phyloP scores from a whole-genome alignment of 2,888 invertebrate genomes.

The Junonia oenone region DNA sequence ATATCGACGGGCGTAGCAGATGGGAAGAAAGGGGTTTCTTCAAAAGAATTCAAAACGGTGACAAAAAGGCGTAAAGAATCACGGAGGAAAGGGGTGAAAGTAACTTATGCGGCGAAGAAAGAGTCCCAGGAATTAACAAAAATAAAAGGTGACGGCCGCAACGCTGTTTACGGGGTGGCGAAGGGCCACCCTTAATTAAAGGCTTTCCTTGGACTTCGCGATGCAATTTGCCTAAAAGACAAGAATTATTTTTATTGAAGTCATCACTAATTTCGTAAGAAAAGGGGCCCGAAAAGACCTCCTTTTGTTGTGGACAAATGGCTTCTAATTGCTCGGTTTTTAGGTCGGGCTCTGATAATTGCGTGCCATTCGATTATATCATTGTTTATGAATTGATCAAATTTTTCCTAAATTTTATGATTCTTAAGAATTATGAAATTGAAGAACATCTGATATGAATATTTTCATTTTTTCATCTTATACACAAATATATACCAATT shows the following conservation, averaged over 20 bases:
- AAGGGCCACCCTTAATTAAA: constrained; percentile 74
- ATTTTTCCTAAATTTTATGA: no score
- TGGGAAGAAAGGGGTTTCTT: constrained; percentile 72
- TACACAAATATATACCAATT: no score
- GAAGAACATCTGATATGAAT: no score
- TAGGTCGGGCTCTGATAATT: constrained; percentile 48
- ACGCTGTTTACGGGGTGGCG: constrained; percentile 69
- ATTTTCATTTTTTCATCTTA: no score
- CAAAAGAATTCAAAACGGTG: constrained; percentile 78
- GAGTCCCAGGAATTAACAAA: constrained; percentile 74
- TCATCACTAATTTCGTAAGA: constrained; percentile 77
- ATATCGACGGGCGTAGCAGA: constrained; percentile 80
- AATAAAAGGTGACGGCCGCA: constrained; percentile 77
- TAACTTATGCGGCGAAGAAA: constrained; percentile 79
- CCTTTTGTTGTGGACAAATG: constrained; percentile 74
- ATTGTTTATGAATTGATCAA: constrained; percentile 40
- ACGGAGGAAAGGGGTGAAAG: constrained; percentile 64
- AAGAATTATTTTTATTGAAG: constrained; percentile 81
- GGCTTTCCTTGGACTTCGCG: constrained; percentile 77
- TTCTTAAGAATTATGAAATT: no score
- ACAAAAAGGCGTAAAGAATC: constrained; percentile 80
- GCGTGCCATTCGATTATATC: constrained; percentile 43
- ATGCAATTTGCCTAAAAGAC: constrained; percentile 80
- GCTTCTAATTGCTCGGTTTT: constrained; percentile 72
- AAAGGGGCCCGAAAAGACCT: constrained; percentile 48